phyloP scores from a whole-genome alignment of 2,888 invertebrate species.

The Trilocha varians region DNA sequence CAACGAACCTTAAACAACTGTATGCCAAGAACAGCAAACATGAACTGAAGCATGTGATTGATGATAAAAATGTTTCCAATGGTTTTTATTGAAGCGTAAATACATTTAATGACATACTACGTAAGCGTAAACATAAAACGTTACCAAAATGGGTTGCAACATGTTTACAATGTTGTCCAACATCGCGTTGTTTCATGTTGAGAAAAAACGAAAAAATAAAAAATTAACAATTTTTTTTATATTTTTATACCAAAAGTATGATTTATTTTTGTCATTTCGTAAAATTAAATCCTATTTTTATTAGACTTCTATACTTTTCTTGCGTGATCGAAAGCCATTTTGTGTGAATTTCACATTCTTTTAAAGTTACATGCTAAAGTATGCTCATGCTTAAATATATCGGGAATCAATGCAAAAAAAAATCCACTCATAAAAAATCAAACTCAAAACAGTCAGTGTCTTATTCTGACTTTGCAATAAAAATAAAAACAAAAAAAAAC shows the following conservation, averaged over 20 bases:
- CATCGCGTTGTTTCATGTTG: conserved; percentile 35
- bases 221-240: too few relatives aligned
- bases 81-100: conserved; percentile 96
- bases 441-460: conserved; percentile 38
- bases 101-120: conserved; percentile 99
- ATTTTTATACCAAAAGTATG: too few relatives aligned
- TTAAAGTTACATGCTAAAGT: too few relatives aligned
- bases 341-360: too few relatives aligned
- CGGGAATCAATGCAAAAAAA: too few relatives aligned
- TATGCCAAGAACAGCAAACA: conserved; percentile 99
- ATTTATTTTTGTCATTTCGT: too few relatives aligned
- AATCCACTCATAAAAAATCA: too few relatives aligned
- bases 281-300: too few relatives aligned
- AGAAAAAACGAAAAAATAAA: conserved; percentile 39
- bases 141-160: conserved; percentile 44
- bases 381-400: too few relatives aligned
- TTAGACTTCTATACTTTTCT: too few relatives aligned
- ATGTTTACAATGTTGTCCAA: too few relatives aligned
- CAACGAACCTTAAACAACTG: conserved; percentile 95
- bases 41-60: conserved; percentile 99
- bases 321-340: too few relatives aligned
- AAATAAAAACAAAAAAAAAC: conserved; percentile 16
- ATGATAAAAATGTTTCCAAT: conserved; percentile 99
- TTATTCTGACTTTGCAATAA: conserved; percentile 40
- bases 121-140: conserved; percentile 26